Evolutionary conservation across 30 jellyfish, hydroid and myxozoan species (phyloP), one percentile per base, ranked within the genome.

Genomic region (Catostylus mosaicus): DNA sequence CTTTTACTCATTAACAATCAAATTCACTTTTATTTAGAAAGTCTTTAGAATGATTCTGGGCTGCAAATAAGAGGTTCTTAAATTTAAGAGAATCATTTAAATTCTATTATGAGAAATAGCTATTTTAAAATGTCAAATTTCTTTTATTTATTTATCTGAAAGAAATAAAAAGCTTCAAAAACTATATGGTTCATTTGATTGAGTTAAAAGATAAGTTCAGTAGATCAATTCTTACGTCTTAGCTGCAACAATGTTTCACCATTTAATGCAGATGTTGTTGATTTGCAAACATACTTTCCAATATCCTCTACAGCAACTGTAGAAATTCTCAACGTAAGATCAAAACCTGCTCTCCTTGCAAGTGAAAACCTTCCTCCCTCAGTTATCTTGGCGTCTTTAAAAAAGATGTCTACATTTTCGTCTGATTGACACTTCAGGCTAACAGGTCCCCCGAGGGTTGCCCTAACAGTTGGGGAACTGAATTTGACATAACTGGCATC

Each of bases 281-380:
- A 45, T 11, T 35, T 11, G 67, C 80, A 68, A 35, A 45, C 37
- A 46, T 68, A 68, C 18, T 35, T 20, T 34, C 80, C 80, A 68
- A 37, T 48, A 68, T 45, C 62, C 22, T n/a, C 64, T 35, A 37
- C 14, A 0, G 24, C 26, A 26, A 68, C 38, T 10, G 11, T 68
- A 0, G 0, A 0, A 65, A 65, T 36, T 65, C 38, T 59, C 71
- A 65, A 30, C 6, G 57, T n/a, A 65, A 65, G 56, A 5, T 31
- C 56, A 33, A 33, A 6, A 19, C 56, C 38, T 1, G 59, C 24
- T 16, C 77, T 8, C 43, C 59, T 30, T 29, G 20, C 6, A 11
- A 73, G 24, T 6, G 71, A 2, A 31, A 50, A 74, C 7, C 29
- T 51, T 23, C 36, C 66, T 8, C 29, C 75, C 27, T 23, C 37